Conservation (phyloP, 2,888 invertebrate species). For the Phymatocera aterrima region DNA sequence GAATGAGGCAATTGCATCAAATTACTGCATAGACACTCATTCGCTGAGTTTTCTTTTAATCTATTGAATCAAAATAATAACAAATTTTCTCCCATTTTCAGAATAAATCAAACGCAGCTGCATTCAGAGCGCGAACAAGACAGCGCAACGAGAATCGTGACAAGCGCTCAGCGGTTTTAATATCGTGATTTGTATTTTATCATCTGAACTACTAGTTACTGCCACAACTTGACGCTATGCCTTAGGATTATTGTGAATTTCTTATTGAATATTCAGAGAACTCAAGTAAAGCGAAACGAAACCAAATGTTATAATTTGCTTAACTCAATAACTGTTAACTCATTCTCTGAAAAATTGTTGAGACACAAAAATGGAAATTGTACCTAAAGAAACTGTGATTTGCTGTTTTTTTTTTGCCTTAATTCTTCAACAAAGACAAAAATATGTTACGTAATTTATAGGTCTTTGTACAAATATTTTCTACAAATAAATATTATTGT, state of each 20-base stretch:
- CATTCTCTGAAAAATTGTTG: no score
- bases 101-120: conserved; percentile 92
- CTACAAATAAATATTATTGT: no score
- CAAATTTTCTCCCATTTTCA: conserved; percentile 77
- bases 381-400: no score
- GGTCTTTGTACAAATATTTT: no score
- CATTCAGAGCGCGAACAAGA: conserved; percentile 93
- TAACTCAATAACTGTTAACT: no score
- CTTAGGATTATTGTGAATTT: conserved; percentile 43
- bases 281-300: conserved; percentile 16
- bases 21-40: no score
- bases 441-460: no score
- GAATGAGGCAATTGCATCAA: no score
- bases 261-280: conserved; percentile 52
- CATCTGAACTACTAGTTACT: conserved; percentile 66
- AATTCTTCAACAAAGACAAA: no score
- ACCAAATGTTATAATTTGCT: conserved; percentile 27
- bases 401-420: no score
- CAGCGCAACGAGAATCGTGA: conserved; percentile 93
- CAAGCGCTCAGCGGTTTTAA: conserved; percentile 87
- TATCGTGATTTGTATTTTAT: conserved; percentile 68
- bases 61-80: background rate
- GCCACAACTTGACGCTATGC: conserved; percentile 63
- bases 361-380: no score
- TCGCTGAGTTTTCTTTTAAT: background rate